These are phyloP conservation scores for Andrena haemorrhoa DNA, from an alignment of 2,888 invertebrate species.

Conservation along the genomic window DNA sequence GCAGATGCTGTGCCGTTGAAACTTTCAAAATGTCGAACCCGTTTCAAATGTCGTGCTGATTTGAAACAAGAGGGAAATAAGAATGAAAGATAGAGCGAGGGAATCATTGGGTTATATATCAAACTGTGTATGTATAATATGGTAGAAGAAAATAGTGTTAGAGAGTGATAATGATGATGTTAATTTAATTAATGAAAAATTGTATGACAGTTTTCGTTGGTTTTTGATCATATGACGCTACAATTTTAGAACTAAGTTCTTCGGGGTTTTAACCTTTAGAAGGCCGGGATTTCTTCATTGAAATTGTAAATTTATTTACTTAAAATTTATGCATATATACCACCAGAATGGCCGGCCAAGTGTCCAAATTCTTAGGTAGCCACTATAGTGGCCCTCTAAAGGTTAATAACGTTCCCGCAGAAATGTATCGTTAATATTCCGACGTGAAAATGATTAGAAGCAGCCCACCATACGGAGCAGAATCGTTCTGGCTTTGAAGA, in stretches of 20 bases:
- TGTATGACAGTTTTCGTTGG: not conserved
- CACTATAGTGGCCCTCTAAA: no score
- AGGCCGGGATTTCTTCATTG: no score
- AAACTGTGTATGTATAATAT: not conserved
- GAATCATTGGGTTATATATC: not conserved
- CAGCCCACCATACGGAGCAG: conserved; percentile 19
- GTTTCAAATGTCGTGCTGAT: conserved; percentile 39
- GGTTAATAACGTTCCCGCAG: not conserved
- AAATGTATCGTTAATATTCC: not conserved
- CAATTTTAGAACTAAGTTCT: not conserved
- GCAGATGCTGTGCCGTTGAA: conserved; percentile 66
- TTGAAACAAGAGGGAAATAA: conserved; percentile 22
- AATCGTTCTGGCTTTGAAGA: not conserved
- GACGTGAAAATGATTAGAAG: not conserved
- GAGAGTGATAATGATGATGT: not conserved
- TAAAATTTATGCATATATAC: no score
- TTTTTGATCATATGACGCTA: not conserved
- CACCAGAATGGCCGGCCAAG: no score
- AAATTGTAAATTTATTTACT: no score
- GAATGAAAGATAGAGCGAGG: not conserved
- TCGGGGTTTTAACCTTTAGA: not conserved
- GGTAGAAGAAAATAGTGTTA: not conserved
- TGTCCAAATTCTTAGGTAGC: no score
- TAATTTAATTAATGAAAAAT: not conserved
- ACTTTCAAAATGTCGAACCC: conserved; percentile 57